phyloP scores from a whole-genome alignment of 1,140 invertebrate species.

The Antheraea mylitta region DNA sequence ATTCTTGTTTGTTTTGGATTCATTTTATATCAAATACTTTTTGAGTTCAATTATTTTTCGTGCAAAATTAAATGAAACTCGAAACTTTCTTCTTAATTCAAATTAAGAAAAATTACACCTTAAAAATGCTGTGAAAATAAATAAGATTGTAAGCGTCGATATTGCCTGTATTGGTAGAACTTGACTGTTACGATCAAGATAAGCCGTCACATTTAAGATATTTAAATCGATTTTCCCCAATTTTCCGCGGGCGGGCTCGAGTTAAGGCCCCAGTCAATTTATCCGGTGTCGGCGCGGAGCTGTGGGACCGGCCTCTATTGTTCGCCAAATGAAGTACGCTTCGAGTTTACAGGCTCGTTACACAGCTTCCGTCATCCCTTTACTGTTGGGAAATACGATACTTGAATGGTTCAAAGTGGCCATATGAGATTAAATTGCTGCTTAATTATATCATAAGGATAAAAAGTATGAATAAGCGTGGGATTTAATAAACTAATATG shows the following conservation, averaged over 20 bases:
- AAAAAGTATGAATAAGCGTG: not conserved
- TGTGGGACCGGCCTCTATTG: slow-evolving; percentile 57
- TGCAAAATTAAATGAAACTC: not conserved
- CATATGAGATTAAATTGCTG: slow-evolving; percentile 15
- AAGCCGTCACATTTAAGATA: slow-evolving; percentile 73
- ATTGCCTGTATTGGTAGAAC: slow-evolving; percentile 27
- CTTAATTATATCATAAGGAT: not conserved
- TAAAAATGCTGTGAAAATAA: not conserved
- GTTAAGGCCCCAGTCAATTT: slow-evolving; percentile 66
- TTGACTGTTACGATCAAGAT: slow-evolving; percentile 56
- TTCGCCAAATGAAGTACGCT: slow-evolving; percentile 73
- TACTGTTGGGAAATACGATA: slow-evolving; percentile 34
- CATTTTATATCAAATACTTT: too few relatives aligned
- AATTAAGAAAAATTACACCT: not conserved
- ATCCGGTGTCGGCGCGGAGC: slow-evolving; percentile 59
- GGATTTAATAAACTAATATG: too few relatives aligned
- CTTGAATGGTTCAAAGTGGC: slow-evolving; percentile 31
- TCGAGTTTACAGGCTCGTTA: slow-evolving; percentile 51
- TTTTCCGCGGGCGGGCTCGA: slow-evolving; percentile 67
- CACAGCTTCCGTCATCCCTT: slow-evolving; percentile 62
- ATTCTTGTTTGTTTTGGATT: too few relatives aligned
- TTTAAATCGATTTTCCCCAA: slow-evolving; percentile 77
- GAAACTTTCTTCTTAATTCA: not conserved
- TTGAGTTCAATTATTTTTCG: too few relatives aligned
- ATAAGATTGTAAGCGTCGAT: not conserved